Percentiles rank a stretch among this genome's conserved stretches.
Evolutionary conservation across 2,888 invertebrate species (phyloP).

Genomic region (Dicyrtomina minuta): DNA sequence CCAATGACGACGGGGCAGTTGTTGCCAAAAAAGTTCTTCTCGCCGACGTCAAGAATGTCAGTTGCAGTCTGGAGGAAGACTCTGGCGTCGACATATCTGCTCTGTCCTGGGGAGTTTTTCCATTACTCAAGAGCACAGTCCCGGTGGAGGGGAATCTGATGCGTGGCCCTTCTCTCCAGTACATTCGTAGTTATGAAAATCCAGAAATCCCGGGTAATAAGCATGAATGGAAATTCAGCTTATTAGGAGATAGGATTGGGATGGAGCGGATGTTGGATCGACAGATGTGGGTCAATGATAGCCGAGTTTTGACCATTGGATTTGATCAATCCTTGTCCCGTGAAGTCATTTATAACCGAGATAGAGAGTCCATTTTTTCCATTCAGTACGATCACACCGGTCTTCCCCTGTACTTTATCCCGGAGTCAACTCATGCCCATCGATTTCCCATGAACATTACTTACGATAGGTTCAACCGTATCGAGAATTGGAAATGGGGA

Average conservation of each 20-base stretch:
- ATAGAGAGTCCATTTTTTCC: conserved; percentile 77
- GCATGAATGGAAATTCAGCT: conserved; percentile 52
- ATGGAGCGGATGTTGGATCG: conserved; percentile 52
- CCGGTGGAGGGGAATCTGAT: conserved; percentile 51
- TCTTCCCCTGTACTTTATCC: conserved; percentile 80
- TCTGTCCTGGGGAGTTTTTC: conserved; percentile 51
- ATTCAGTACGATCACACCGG: conserved; percentile 88
- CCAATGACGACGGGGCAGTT: conserved; percentile 42
- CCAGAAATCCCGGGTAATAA: conserved; percentile 43
- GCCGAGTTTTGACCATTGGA: conserved; percentile 84
- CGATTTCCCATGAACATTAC: conserved; percentile 81
- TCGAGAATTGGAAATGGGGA: conserved; percentile 91
- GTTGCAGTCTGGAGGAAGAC: conserved; percentile 48
- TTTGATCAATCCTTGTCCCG: conserved; percentile 88
- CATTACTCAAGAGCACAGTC: conserved; percentile 47
- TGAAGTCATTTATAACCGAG: conserved; percentile 85
- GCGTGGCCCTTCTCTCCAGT: conserved; percentile 50
- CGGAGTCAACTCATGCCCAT: conserved; percentile 65
- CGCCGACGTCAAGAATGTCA: conserved; percentile 50
- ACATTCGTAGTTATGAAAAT: conserved; percentile 42
- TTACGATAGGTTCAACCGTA: conserved; percentile 81
- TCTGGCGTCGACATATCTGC: conserved; percentile 44
- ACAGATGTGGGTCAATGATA: conserved; percentile 75
- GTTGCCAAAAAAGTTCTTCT: conserved; percentile 43
- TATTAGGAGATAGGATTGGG: conserved; percentile 49